Evolutionary conservation across 2,113 vertebrate genomes (phyloP), one percentile per base, ranked within the genome.

Genomic region (Heloderma charlesbogerti): DNA sequence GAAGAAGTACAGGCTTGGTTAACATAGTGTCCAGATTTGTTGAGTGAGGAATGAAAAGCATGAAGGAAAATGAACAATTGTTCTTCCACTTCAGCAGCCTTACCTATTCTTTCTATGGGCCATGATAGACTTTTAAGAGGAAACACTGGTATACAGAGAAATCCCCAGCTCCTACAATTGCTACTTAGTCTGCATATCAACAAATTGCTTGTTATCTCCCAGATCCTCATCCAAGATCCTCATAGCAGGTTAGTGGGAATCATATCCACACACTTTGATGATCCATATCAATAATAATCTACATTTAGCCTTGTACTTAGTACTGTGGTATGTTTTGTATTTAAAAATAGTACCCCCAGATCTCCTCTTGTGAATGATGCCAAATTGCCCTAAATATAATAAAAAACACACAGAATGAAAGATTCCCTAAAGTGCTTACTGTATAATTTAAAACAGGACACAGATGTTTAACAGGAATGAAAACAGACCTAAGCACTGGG

Each of bases 41-140:
- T 60, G 10, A 15, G 57, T 2, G 57, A 18, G 10, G 57, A 92
- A 90, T 95, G 91, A 92, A 93, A 75, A 77, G 92, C 57, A 80
- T 93, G 84, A 63, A 51, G 92, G 94, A 93, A 91, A 89, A 0
- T 94, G 90, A 91, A 92, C 48, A 51, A 94, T 91, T 79, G 92
- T 93, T 91, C 86, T 95, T 92, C 93, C 37, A 79, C 85, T 91
- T 79, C 54, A 89, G 77, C 81, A 91, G 84, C 85, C 85, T 89
- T 87, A 54, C 90, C 82, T 95, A 51, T 51, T 51, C 8, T 51
- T 63, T 84, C 69, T 86, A 83, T 18, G 60, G 69, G 85, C 43
- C 79, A 18, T 13, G 84, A 74, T 66, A 88, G 81, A 88, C 60
- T 80, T 88, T 87, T 18, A 60, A 60, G 57, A 60, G 57, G 57